phyloP scores from a whole-genome alignment of 2,113 vertebrate genomes.

The Nerophis ophidion region DNA sequence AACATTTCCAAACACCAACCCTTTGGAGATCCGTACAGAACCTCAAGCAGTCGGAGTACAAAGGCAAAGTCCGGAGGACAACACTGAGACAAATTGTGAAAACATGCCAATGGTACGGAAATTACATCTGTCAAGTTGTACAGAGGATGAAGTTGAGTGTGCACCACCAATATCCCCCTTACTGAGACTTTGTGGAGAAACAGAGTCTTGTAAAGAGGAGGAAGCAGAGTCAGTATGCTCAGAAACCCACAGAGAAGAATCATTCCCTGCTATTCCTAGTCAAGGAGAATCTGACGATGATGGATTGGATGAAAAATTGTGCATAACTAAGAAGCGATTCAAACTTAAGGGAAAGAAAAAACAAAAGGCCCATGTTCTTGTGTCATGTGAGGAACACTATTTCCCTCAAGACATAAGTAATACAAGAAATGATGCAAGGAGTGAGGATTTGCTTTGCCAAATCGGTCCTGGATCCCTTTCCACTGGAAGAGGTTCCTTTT shows the following conservation, averaged over 20 bases:
- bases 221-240: constrained; percentile 57
- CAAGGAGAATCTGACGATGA: constrained; percentile 66
- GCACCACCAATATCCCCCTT: constrained; percentile 36
- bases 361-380: constrained; percentile 45
- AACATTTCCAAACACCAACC: constrained; percentile 46
- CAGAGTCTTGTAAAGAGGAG: constrained; percentile 66
- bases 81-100: constrained; percentile 35
- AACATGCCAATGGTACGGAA: constrained; percentile 58
- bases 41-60: constrained; percentile 37
- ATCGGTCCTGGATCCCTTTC: constrained; percentile 47
- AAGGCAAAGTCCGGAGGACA: constrained; percentile 32
- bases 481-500: constrained; percentile 23
- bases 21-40: constrained; percentile 56
- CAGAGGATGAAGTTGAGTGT: constrained; percentile 54
- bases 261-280: constrained; percentile 61
- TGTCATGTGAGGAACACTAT: constrained; percentile 55
- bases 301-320: constrained; percentile 39
- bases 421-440: constrained; percentile 18
- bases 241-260: constrained; percentile 53
- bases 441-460: constrained; percentile 35
- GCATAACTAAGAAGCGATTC: constrained; percentile 26
- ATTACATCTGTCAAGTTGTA: constrained; percentile 57
- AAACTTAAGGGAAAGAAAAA: constrained; percentile 46
- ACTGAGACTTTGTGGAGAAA: constrained; percentile 34
- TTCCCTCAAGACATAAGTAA: constrained; percentile 47